These are phyloP conservation scores for Trachelus iudaicus DNA, from an alignment of 2,888 invertebrate genomes.

Conservation along the genomic window DNA sequence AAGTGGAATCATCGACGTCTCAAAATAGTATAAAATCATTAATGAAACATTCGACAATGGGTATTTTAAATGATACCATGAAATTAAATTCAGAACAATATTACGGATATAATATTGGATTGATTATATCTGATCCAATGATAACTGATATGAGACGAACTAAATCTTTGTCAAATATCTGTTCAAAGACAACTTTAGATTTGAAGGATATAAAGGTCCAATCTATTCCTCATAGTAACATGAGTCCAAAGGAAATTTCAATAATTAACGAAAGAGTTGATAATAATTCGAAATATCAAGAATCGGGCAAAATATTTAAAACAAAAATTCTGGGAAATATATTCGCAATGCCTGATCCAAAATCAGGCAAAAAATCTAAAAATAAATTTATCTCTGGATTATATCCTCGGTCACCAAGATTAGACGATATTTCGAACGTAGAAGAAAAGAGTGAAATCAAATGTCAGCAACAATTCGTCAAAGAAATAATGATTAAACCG, in stretches of 20 bases:
- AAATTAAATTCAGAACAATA: not conserved
- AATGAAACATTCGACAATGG: not conserved
- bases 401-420: not conserved
- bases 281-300: not conserved
- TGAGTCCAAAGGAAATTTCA: not conserved
- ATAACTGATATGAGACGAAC: not conserved
- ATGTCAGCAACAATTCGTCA: not conserved
- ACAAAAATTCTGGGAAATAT: not conserved
- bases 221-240: not conserved
- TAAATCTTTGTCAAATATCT: not conserved
- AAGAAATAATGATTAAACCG: not conserved
- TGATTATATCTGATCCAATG: not conserved
- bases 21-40: not conserved
- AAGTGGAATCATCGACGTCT: not conserved
- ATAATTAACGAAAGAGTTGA: not conserved
- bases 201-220: not conserved
- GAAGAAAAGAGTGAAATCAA: not conserved
- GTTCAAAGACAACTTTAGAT: not conserved
- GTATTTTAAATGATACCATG: not conserved
- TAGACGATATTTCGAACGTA: not conserved
- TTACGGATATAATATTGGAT: no score
- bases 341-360: not conserved
- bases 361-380: not conserved
- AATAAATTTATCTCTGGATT: not conserved
- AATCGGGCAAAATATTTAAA: not conserved